Base-by-base conservation (phyloP, 30 jellyfish, hydroid and myxozoan genomes). In the Turritopsis dohrnii region DNA sequence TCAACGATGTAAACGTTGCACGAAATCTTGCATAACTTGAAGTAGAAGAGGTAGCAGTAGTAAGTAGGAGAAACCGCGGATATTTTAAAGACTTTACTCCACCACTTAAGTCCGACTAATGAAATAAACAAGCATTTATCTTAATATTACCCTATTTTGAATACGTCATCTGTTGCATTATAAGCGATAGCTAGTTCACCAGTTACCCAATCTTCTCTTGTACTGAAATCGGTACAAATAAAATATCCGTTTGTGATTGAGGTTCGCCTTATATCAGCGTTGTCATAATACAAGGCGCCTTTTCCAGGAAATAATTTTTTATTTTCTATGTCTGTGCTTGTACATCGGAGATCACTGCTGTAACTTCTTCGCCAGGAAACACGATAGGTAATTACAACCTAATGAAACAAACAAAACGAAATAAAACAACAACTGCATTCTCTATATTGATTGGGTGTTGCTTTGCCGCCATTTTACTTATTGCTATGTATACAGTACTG, bases 171-270 rank as follows among this genome's bases (percentile, higher is more conserved):
- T 22, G 60, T 74, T 21, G 54, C 82, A 74, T 74, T 74, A 29
- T 22, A 25, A 74, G 60, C 53, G 20, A 74, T 74, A 29, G 54
- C 26, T 22, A 21, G 28, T 74, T 74, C 82, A 1, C 82, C 82
- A 28, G 82, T 74, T 22, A 30, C 23, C 82, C 82, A 74, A 29
- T 74, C 82, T 74, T 74, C 82, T 20, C 31, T 28, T 30, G 31
- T 30, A 29, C 54, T 74, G 82, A 21, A 74, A 74, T 74, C 82
- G 21, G 82, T 74, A 29, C 82, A 74, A 74, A 74, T 28, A 74
- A 22, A 74, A 8, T 25, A 21, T 19, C 53, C 82, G 8, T 28
- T 74, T 1, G 82, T 28, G 54, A 74, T 25, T 5, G 54, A 22
- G 82, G 9, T n/a, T 66, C 76, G 27, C 4, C 76, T 7, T 21